These are phyloP conservation scores for Thyatira batis DNA, from an alignment of 2,888 invertebrate species.

Conservation along the genomic window DNA sequence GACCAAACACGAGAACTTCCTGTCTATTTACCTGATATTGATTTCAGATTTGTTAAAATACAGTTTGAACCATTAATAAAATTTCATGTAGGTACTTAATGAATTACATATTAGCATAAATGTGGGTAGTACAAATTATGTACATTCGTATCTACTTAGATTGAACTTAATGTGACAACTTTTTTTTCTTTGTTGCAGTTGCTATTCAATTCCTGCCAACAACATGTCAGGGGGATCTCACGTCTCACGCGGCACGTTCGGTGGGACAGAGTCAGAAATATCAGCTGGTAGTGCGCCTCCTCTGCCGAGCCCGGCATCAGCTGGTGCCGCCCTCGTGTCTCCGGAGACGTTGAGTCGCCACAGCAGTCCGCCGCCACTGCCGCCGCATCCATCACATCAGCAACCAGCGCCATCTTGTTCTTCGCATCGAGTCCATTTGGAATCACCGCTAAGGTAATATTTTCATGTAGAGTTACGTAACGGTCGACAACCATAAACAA, in stretches of 20 bases:
- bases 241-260: conserved; percentile 79
- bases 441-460: conserved; percentile 81
- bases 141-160: conserved; percentile 1
- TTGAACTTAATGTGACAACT: neutral
- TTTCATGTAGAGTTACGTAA: no score
- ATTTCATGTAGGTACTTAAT: no score
- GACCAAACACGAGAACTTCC: no score
- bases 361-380: conserved; percentile 80
- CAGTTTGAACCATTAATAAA: no score
- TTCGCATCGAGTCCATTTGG: conserved; percentile 80
- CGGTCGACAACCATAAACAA: no score
- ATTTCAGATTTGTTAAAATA: no score
- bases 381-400: conserved; percentile 79
- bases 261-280: conserved; percentile 70
- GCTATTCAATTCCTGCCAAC: conserved; percentile 84
- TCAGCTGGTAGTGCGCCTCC: conserved; percentile 80
- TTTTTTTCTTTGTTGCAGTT: conserved; percentile 61
- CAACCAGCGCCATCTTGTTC: conserved; percentile 79
- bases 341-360: conserved; percentile 87
- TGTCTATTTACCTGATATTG: no score
- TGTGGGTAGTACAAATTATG: no score
- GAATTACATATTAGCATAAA: no score
- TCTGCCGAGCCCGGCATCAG: conserved; percentile 89
- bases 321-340: conserved; percentile 88
- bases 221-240: conserved; percentile 84